Conservation (phyloP, 37 sponge, comb jelly and placozoan genomes). For the Aplysina aerophoba region DNA sequence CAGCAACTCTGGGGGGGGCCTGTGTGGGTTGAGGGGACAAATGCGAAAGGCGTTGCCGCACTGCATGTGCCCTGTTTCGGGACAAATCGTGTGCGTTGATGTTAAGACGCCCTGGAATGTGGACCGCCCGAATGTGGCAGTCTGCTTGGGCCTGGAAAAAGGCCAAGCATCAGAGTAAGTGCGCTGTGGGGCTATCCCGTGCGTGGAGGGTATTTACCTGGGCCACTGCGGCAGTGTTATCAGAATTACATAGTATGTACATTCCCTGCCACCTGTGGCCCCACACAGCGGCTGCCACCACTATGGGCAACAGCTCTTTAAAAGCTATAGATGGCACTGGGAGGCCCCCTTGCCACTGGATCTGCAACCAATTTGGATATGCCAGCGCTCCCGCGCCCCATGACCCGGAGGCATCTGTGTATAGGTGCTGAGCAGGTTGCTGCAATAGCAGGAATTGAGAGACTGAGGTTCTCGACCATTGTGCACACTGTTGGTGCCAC, state of each 20-base stretch:
- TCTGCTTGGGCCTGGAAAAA: too few species aligned
- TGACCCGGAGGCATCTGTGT: constrained; percentile 33
- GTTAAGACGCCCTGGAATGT: too few species aligned
- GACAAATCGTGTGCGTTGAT: too few species aligned
- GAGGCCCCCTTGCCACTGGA: constrained; percentile 9
- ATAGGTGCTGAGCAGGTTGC: constrained; percentile 8
- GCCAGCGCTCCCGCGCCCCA: constrained; percentile 34
- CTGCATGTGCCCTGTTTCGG: too few species aligned
- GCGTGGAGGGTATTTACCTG: neutral
- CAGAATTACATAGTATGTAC: constrained; percentile 17
- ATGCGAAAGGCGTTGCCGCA: too few species aligned
- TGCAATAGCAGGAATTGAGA: constrained; percentile 3
- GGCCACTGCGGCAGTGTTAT: constrained; percentile 31
- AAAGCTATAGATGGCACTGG: constrained; percentile 3
- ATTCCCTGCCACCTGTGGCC: neutral
- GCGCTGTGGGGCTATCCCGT: too few species aligned
- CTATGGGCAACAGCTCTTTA: constrained; percentile 26
- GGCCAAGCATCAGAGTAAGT: too few species aligned
- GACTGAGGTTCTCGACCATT: neutral
- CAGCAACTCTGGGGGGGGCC: too few species aligned
- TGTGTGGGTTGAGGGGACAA: too few species aligned
- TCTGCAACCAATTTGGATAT: constrained; percentile 28
- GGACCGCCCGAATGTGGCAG: too few species aligned
- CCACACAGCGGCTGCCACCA: constrained; percentile 19
- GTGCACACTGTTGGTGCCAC: neutral